These are phyloP conservation scores for Tachyglossus aculeatus DNA, from an alignment of 2,797 vertebrate genomes.

Conservation along the genomic window DNA sequence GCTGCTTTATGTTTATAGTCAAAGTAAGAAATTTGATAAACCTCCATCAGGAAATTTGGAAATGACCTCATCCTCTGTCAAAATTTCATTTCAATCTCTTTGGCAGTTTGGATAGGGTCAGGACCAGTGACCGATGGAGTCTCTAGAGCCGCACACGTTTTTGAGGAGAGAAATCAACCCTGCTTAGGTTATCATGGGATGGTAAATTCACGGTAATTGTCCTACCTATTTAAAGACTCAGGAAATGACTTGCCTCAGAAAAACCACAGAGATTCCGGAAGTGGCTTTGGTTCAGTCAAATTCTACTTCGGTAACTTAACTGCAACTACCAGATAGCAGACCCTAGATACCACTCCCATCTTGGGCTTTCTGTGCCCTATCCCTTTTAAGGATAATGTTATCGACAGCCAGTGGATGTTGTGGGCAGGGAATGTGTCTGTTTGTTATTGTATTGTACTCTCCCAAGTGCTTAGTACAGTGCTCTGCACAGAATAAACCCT, in stretches of 20 bases:
- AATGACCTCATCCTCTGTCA: too few species aligned
- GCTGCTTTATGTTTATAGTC: too few species aligned
- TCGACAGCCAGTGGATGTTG: conserved; percentile 43
- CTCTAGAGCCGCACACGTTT: too few species aligned
- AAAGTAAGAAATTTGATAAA: too few species aligned
- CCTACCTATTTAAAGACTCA: neutral
- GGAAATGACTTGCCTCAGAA: neutral
- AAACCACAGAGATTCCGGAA: neutral
- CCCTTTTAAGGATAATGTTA: conserved; percentile 38
- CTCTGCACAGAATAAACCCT: too few species aligned
- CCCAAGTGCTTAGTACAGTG: too few species aligned
- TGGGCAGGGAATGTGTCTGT: too few species aligned
- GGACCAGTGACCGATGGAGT: too few species aligned
- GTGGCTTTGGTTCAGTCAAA: conserved; percentile 38
- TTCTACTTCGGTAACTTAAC: conserved; percentile 29
- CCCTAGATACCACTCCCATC: conserved; percentile 38
- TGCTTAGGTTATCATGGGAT: neutral
- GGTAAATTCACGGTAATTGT: neutral
- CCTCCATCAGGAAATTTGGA: too few species aligned
- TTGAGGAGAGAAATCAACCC: neutral
- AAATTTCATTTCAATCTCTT: too few species aligned
- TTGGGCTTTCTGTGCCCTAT: neutral
- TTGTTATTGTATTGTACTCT: too few species aligned
- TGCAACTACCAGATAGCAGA: conserved; percentile 3
- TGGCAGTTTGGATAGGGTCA: too few species aligned